phyloP scores from a whole-genome alignment of 2,113 vertebrate genomes.

The Sus scrofa region DNA sequence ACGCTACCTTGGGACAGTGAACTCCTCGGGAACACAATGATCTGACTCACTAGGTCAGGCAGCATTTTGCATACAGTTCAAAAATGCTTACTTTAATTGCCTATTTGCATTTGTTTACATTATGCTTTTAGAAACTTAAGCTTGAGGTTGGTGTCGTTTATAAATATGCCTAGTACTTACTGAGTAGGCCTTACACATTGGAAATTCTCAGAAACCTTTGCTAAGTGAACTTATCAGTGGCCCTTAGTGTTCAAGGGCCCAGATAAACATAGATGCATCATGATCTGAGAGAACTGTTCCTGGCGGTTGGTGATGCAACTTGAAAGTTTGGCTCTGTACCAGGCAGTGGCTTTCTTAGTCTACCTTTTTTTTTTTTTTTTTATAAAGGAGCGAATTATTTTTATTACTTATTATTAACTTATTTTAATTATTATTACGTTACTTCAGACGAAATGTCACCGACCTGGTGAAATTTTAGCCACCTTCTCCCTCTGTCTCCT shows the following conservation, averaged over 20 bases:
- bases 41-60: not conserved
- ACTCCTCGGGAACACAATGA: not conserved
- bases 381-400: not conserved
- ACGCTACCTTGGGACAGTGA: not conserved
- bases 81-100: not conserved
- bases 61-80: not conserved
- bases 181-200: not conserved
- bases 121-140: not conserved
- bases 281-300: not conserved
- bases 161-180: not conserved
- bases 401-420: not conserved
- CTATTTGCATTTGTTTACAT: not conserved
- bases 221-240: not conserved
- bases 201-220: not conserved
- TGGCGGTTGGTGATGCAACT: not conserved
- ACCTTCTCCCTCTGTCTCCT: not conserved
- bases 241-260: not conserved
- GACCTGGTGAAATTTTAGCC: not conserved
- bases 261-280: not conserved
- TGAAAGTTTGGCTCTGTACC: not conserved
- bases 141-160: not conserved
- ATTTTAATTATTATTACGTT: not conserved
- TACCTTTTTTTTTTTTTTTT: not conserved
- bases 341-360: not conserved
- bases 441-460: slow-evolving; percentile 4